Evolutionary conservation across 1,140 invertebrate species (phyloP).

Genomic region (Lucilia sericata): DNA sequence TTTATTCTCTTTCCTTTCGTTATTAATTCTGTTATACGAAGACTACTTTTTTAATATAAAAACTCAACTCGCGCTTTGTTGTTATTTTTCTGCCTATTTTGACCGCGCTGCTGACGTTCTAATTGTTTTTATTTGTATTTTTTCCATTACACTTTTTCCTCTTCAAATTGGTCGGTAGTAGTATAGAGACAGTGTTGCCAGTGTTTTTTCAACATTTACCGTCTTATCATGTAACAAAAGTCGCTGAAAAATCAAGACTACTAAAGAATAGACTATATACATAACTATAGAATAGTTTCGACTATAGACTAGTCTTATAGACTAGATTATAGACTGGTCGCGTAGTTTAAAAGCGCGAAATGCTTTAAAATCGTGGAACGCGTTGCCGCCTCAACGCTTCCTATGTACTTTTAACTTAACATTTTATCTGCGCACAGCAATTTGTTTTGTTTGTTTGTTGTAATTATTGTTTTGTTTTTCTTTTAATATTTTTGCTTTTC

Average conservation of each 20-base stretch:
- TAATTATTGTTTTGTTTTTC: not conserved
- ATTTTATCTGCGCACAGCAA: too few species aligned
- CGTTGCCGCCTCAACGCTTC: too few species aligned
- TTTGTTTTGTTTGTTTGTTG: not conserved
- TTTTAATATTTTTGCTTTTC: not conserved
- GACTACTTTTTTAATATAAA: not conserved
- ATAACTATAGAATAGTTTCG: too few species aligned
- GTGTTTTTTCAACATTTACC: not conserved
- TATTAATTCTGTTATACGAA: not conserved
- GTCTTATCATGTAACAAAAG: not conserved
- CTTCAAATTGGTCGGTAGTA: too few species aligned
- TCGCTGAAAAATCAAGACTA: too few species aligned
- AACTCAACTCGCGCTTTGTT: conserved; percentile 21
- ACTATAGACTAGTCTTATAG: too few species aligned
- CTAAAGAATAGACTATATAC: too few species aligned
- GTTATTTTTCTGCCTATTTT: not conserved
- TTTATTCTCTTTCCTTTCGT: not conserved
- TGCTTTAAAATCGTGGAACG: too few species aligned
- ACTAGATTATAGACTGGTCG: too few species aligned
- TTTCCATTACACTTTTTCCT: not conserved
- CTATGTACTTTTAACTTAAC: too few species aligned
- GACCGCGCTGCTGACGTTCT: not conserved
- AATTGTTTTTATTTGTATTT: not conserved
- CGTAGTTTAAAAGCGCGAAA: too few species aligned
- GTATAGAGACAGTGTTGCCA: not conserved